Evolutionary conservation across 2,797 vertebrate species (phyloP), one percentile per base, ranked within the genome.

Genomic region (Cossypha heuglini): DNA sequence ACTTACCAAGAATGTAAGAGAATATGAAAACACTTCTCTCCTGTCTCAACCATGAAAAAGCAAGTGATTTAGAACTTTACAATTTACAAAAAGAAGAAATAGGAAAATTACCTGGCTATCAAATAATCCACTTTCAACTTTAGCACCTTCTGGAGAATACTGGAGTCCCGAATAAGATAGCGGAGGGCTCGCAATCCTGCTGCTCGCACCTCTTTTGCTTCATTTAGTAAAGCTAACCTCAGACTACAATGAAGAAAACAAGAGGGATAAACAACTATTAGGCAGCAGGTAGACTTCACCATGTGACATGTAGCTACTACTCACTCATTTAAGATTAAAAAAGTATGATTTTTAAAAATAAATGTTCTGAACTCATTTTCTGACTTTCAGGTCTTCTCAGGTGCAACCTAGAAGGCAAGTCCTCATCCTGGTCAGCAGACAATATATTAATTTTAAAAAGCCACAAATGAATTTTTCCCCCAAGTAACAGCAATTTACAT

Each of bases 181-280:
- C 99, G 99, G 91, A 99, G 99, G 9, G 99, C 99, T 97, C 99
- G 98, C 92, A 99, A 97, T 46, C 99, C 99, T 55, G 99, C 99
- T 92, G 99, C 99, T 94, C 99, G 98, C 72, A 99, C 99, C 97
- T 99, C 99, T 97, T 99, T 99, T 57, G 99, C 99, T 98, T 99
- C 99, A 89, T 99, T 99, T 83, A 99, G 98, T 88, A 99, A 98
- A 96, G 99, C 99, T 97, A 99, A 97, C 78, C 99, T 98, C 97
- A 99, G 98, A 97, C 99, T 99, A 87, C 13, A 94, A 57, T 21
- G 59, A 96, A 69, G 33, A 79, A 97, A 96, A 83, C 54, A 90
- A 90, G 17, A 33, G 19, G 11, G 35, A 85, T 14, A 78, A 79
- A 57, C 25, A 62, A 48, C 37, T 66, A 69, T 38, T 86, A 46